A percentile compares a stretch with the other conserved stretches of the same genome.
Evolutionary conservation across 2,797 vertebrate species (phyloP).

Genomic region (Coreius guichenoti): DNA sequence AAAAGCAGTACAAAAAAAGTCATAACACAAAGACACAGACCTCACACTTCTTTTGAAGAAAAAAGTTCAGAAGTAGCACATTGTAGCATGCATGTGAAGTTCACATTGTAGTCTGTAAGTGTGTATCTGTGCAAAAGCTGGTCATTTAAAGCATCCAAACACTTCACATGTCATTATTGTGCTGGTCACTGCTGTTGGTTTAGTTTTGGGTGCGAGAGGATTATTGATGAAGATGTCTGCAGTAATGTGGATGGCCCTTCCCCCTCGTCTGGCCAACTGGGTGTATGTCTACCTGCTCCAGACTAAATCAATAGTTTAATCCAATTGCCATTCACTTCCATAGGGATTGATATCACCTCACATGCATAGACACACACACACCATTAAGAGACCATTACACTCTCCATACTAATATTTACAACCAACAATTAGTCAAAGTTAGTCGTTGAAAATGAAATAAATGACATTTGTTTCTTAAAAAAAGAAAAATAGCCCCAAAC

Average conservation of each 20-base stretch:
- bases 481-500: conserved; percentile 3
- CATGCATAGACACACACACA: conserved; percentile 34
- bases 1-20: not conserved
- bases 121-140: conserved; percentile 13
- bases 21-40: not conserved
- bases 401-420: not conserved
- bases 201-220: conserved; percentile 50
- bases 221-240: conserved; percentile 64
- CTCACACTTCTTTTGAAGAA: conserved; percentile 7
- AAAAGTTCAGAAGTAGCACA: not conserved
- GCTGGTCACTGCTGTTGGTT: conserved; percentile 23
- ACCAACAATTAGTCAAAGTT: conserved; percentile 44
- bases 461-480: not conserved
- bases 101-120: conserved; percentile 33
- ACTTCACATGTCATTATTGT: conserved; percentile 6
- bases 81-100: conserved; percentile 8
- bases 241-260: conserved; percentile 61
- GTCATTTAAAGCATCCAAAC: not conserved
- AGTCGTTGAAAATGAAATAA: not conserved
- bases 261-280: conserved; percentile 67
- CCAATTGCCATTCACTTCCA: conserved; percentile 75
- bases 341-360: conserved; percentile 49
- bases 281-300: conserved; percentile 76
- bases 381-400: conserved; percentile 38
- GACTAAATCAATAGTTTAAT: conserved; percentile 81